Percentiles rank a stretch among this genome's conserved stretches.
Evolutionary conservation across 2,888 invertebrate species (phyloP).

Genomic region (Teleogryllus oceanicus): DNA sequence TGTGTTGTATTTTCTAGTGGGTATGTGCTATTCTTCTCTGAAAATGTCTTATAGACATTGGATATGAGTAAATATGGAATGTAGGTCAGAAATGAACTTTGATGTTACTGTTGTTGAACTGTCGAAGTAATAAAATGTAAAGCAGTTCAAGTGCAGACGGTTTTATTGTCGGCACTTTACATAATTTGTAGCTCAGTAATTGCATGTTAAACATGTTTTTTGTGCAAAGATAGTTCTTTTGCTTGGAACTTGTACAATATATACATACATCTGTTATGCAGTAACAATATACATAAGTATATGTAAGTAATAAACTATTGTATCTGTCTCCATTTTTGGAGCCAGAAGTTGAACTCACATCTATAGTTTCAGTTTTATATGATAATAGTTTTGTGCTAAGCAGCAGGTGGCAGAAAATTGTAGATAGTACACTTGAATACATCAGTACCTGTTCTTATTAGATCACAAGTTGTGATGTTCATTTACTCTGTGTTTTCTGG

Average conservation of each 20-base stretch:
- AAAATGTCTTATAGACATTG: too few species aligned
- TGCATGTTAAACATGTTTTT: constrained; percentile 40
- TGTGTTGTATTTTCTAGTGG: neutral
- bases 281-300: constrained; percentile 26
- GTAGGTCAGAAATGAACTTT: constrained; percentile 21
- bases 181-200: constrained; percentile 34
- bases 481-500: too few species aligned
- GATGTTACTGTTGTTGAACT: neutral
- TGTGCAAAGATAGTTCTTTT: constrained; percentile 39
- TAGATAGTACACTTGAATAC: neutral
- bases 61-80: neutral
- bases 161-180: constrained; percentile 27
- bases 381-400: neutral
- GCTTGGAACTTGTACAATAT: constrained; percentile 38
- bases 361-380: neutral
- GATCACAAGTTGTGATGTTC: too few species aligned
- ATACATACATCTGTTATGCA: constrained; percentile 37
- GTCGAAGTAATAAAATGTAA: neutral
- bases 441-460: neutral
- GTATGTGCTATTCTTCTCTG: neutral
- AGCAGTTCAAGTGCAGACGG: constrained; percentile 29
- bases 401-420: neutral
- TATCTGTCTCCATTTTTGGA: neutral
- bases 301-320: neutral
- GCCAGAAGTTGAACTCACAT: neutral